These are phyloP conservation scores for Azemiops feae DNA, from an alignment of 2,113 vertebrate genomes.

Conservation along the genomic window DNA sequence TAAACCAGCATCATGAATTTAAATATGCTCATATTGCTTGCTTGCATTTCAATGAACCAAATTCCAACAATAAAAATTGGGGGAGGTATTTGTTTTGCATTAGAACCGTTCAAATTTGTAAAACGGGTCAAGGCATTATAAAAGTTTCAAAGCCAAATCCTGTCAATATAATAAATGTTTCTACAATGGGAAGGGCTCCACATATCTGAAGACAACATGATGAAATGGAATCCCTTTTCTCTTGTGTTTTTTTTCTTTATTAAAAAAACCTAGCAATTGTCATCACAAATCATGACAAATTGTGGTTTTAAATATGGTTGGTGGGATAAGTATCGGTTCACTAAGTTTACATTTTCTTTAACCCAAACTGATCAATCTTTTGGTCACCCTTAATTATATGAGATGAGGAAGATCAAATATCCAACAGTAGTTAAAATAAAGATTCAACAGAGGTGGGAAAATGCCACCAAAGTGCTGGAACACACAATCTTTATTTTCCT, in stretches of 20 bases:
- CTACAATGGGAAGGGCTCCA: background rate
- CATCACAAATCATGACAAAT: background rate
- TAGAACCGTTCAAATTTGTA: background rate
- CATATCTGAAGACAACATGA: background rate
- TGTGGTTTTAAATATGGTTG: background rate
- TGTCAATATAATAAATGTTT: background rate
- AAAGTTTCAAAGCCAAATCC: background rate
- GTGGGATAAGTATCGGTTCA: background rate
- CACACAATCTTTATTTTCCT: background rate
- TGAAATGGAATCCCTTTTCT: background rate
- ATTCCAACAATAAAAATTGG: background rate
- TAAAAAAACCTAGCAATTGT: background rate
- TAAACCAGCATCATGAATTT: background rate
- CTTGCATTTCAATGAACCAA: background rate
- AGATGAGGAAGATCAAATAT: background rate
- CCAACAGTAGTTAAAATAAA: background rate
- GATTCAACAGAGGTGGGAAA: background rate
- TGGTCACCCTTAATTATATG: background rate
- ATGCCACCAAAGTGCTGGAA: background rate
- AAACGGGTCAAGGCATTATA: background rate
- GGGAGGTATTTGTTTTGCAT: background rate
- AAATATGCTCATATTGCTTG: background rate
- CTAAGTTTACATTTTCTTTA: background rate
- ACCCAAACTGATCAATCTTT: background rate
- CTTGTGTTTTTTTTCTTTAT: background rate